Conservation (phyloP, 2,113 vertebrate species). For the Cyprinodon brontotheroides region DNA sequence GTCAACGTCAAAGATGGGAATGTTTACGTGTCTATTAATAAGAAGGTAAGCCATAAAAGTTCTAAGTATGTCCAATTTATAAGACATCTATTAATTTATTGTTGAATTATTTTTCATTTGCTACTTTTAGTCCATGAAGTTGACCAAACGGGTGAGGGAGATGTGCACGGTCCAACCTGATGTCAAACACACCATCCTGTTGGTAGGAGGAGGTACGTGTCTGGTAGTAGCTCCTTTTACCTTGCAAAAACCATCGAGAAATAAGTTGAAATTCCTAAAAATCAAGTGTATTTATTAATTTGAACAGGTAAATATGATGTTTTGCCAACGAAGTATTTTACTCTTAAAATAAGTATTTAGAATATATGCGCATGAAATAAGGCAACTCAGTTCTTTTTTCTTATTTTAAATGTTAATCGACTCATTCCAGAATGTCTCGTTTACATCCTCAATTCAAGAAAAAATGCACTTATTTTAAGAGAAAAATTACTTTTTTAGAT, state of each 20-base stretch:
- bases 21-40: slow-evolving; percentile 80
- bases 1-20: slow-evolving; percentile 82
- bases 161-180: slow-evolving; percentile 74
- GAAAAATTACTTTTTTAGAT: too few species aligned
- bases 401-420: too few species aligned
- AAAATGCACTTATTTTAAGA: too few species aligned
- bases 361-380: too few species aligned
- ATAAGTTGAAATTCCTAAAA: too few species aligned
- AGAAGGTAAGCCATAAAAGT: slow-evolving; percentile 73
- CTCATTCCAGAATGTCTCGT: too few species aligned
- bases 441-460: too few species aligned
- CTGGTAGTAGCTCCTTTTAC: too few species aligned
- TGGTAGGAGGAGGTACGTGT: slow-evolving; percentile 81
- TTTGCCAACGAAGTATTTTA: neutral
- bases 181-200: slow-evolving; percentile 66
- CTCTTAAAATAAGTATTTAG: too few species aligned
- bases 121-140: slow-evolving; percentile 73
- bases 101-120: neutral
- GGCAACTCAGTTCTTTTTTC: too few species aligned
- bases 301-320: neutral
- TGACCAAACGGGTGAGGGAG: slow-evolving; percentile 75
- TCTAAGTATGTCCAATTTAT: neutral
- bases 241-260: too few species aligned
- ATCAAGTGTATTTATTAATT: too few species aligned
- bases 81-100: neutral